Evolutionary conservation across 2,113 vertebrate genomes (phyloP).

Genomic region (Scytalopus superciliaris): DNA sequence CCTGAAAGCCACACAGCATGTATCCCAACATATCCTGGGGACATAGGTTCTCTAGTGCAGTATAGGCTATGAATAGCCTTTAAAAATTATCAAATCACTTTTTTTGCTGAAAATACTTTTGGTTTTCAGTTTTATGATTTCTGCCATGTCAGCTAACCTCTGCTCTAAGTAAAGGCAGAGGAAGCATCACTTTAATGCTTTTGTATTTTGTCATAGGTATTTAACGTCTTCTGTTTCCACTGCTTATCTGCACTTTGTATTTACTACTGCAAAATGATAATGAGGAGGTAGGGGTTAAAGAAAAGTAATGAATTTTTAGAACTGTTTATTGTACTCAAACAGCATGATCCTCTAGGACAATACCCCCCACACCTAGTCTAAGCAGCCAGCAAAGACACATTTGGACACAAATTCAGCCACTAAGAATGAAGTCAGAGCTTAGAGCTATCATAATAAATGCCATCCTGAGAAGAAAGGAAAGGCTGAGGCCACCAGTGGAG

Average conservation of each 20-base stretch:
- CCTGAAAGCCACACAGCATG: not conserved
- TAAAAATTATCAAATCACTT: not conserved
- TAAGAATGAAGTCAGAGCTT: constrained; percentile 65
- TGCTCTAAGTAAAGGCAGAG: not conserved
- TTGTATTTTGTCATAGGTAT: constrained; percentile 2
- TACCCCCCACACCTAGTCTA: constrained; percentile 29
- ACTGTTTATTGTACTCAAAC: constrained; percentile 54
- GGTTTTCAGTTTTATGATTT: not conserved
- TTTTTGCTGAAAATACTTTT: not conserved
- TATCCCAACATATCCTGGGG: not conserved
- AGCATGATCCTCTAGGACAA: constrained; percentile 27
- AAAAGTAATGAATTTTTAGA: constrained; percentile 56
- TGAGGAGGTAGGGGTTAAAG: constrained; percentile 47
- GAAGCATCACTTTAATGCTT: not conserved
- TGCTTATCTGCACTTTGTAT: not conserved
- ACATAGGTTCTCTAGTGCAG: not conserved
- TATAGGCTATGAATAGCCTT: not conserved
- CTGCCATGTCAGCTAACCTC: not conserved
- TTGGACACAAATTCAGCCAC: constrained; percentile 38
- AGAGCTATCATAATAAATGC: constrained; percentile 62
- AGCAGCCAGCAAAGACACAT: constrained; percentile 46
- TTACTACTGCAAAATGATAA: constrained; percentile 44
- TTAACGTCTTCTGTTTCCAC: constrained; percentile 21
- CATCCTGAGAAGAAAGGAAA: constrained; percentile 39
- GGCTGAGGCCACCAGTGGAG: constrained; percentile 11